Percentiles rank a stretch among this genome's conserved stretches.
Evolutionary conservation across 2,888 invertebrate genomes (phyloP).

Genomic region (Pelosia muscerda): DNA sequence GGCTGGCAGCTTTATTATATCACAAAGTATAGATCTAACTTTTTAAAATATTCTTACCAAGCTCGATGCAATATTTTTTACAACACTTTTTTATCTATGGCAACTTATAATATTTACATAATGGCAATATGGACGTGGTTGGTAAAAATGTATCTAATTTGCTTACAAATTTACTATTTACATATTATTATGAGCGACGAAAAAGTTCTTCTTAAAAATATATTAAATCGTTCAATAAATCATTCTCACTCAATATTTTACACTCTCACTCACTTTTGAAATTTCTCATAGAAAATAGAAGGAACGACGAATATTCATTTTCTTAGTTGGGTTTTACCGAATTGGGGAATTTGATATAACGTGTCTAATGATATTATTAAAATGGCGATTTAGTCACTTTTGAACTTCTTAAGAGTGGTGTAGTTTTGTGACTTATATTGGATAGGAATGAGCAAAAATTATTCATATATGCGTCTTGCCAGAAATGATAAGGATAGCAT

Average conservation of each 20-base stretch:
- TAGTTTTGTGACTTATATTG: not conserved
- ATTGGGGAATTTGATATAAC: no score
- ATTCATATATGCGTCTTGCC: not conserved
- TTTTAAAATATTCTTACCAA: not conserved
- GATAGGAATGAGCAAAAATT: not conserved
- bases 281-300: not conserved
- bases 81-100: constrained; percentile 17
- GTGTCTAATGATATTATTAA: not conserved
- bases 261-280: not conserved
- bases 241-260: not conserved
- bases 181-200: constrained; percentile 1
- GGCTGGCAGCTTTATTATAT: not conserved
- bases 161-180: constrained; percentile 7
- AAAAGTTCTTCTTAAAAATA: not conserved
- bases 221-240: not conserved
- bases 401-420: not conserved
- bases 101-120: constrained; percentile 11
- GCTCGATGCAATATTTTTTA: not conserved
- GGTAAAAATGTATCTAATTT: not conserved
- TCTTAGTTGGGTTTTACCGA: no score
- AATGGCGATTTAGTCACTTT: not conserved
- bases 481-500: not conserved
- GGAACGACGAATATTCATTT: no score
- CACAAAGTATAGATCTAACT: constrained; percentile 4
- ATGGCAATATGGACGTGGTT: constrained; percentile 15